Percentiles rank a stretch among this genome's conserved stretches.
These are phyloP conservation scores for Carassius auratus DNA, from an alignment of 2,113 vertebrate genomes.

Conservation along the genomic window DNA sequence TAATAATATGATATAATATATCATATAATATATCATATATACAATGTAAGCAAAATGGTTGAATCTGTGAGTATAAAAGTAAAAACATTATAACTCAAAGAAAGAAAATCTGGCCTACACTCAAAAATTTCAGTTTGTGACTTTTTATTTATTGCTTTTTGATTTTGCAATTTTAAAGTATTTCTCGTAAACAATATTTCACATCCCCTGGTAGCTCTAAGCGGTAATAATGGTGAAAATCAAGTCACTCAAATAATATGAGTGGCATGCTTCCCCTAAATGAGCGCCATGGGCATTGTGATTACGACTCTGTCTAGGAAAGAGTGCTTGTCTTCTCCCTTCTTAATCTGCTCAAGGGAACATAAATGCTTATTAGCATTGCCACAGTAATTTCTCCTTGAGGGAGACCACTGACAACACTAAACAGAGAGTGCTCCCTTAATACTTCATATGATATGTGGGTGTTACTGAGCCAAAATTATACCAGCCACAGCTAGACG, in stretches of 20 bases:
- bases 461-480: not conserved
- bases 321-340: conserved; percentile 37
- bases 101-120: too few relatives aligned
- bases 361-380: conserved; percentile 48
- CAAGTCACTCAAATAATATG: conserved; percentile 21
- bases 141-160: too few relatives aligned
- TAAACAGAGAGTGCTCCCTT: conserved; percentile 21
- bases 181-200: not conserved
- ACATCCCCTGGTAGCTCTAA: not conserved
- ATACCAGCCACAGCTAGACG: conserved; percentile 3
- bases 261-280: conserved; percentile 11
- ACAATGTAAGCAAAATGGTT: not conserved
- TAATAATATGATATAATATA: too few relatives aligned
- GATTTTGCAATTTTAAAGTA: not conserved
- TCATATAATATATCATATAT: too few relatives aligned
- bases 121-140: not conserved
- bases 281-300: conserved; percentile 1
- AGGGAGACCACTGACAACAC: conserved; percentile 41
- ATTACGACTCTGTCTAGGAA: conserved; percentile 42
- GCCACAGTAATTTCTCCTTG: conserved; percentile 37
- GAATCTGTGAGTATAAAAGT: not conserved
- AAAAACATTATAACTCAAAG: too few relatives aligned
- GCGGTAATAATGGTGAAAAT: not conserved
- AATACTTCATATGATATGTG: conserved; percentile 26
- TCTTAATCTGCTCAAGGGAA: conserved; percentile 44